Percentiles rank a stretch among this genome's conserved stretches.
These are phyloP conservation scores for Helicolenus hilgendorfi DNA, from an alignment of 2,797 vertebrate genomes.

Conservation along the genomic window DNA sequence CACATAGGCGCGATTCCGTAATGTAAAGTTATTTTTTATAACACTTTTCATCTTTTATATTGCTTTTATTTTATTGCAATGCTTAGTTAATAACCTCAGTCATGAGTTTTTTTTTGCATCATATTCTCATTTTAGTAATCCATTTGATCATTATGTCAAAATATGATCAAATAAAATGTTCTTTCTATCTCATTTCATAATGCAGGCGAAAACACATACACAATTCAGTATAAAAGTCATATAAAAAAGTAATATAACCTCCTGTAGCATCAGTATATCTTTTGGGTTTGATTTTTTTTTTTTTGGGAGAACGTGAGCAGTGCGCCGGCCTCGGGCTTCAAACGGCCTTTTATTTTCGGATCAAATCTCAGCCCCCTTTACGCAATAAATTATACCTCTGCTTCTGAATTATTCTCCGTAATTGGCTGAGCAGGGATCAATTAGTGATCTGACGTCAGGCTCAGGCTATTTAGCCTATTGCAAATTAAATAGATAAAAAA, in stretches of 20 bases:
- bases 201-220: background rate
- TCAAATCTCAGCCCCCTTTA: conserved; percentile 36
- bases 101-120: background rate
- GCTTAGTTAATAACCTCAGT: background rate
- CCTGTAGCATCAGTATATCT: background rate
- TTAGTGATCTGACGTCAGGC: conserved; percentile 58
- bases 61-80: background rate
- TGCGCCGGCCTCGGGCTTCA: conserved; percentile 47
- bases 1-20: background rate
- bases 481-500: conserved; percentile 24
- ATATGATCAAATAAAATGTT: background rate
- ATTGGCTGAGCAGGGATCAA: conserved; percentile 66
- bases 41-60: background rate
- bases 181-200: background rate
- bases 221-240: background rate
- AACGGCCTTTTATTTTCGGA: conserved; percentile 44
- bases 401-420: conserved; percentile 60
- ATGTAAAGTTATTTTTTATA: background rate
- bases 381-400: conserved; percentile 51
- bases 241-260: background rate
- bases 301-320: background rate
- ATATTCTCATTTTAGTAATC: background rate
- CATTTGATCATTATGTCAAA: background rate
- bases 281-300: conserved; percentile 17
- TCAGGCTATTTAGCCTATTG: conserved; percentile 25